These are phyloP conservation scores for Brachyhypopomus gauderio DNA, from an alignment of 2,113 vertebrate genomes.

Conservation along the genomic window DNA sequence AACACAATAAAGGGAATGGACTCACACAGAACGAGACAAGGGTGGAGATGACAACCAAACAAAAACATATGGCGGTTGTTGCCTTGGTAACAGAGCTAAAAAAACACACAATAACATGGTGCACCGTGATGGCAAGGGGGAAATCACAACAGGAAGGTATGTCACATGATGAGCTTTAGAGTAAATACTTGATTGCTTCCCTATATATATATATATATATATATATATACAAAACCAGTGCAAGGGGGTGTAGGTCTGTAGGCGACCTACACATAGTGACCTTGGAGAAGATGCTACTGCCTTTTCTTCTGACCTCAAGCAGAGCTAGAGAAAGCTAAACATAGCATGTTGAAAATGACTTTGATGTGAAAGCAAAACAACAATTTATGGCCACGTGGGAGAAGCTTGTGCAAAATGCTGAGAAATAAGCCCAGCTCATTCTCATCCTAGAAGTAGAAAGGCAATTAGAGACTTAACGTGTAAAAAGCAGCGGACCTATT, in stretches of 20 bases:
- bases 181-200: no score
- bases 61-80: no score
- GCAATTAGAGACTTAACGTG: conserved; percentile 55
- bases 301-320: conserved; percentile 41
- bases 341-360: conserved; percentile 55
- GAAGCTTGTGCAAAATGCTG: conserved; percentile 27
- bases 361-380: conserved; percentile 56
- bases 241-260: conserved; percentile 14
- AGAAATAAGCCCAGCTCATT: conserved; percentile 37
- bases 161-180: no score
- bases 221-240: no score
- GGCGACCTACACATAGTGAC: conserved; percentile 54
- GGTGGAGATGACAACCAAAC: no score
- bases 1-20: no score
- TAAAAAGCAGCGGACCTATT: conserved; percentile 48
- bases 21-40: no score
- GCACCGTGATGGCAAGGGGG: no score
- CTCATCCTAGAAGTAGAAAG: conserved; percentile 42
- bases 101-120: no score
- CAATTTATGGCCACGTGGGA: conserved; percentile 54
- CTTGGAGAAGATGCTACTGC: conserved; percentile 56
- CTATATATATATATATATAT: no score
- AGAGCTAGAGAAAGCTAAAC: conserved; percentile 40
- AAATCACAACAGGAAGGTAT: no score
- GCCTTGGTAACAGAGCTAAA: no score